Conservation (phyloP, 2,797 vertebrate genomes). For the Pipistrellus kuhlii region DNA sequence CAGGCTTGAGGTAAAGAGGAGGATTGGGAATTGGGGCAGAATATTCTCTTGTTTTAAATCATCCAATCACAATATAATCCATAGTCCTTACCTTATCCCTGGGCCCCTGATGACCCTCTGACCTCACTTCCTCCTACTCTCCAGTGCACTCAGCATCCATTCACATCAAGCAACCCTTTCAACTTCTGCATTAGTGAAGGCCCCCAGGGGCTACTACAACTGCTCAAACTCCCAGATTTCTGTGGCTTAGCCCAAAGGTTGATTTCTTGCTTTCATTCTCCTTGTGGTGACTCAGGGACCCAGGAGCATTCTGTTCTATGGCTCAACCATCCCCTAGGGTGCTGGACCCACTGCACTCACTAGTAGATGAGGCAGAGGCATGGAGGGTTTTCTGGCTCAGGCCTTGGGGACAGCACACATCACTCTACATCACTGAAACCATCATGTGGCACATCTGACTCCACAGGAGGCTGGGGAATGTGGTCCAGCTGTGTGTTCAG, state of each 20-base stretch:
- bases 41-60: constrained; percentile 57
- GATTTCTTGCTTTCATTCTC: neutral
- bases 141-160: neutral
- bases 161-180: neutral
- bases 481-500: neutral
- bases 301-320: neutral
- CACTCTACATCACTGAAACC: neutral
- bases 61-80: neutral
- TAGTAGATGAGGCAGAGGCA: no score
- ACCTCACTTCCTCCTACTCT: neutral
- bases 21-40: neutral
- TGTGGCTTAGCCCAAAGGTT: neutral
- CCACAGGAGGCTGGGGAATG: neutral
- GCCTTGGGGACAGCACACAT: neutral
- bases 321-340: neutral
- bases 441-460: neutral
- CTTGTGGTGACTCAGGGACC: neutral
- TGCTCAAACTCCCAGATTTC: neutral
- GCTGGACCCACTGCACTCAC: neutral
- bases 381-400: neutral
- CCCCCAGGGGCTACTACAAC: neutral
- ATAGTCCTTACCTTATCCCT: neutral
- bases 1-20: neutral
- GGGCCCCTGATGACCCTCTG: neutral
- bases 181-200: neutral